Evolutionary conservation across 2,113 vertebrate genomes (phyloP).

Genomic region (Gopherus flavomarginatus): DNA sequence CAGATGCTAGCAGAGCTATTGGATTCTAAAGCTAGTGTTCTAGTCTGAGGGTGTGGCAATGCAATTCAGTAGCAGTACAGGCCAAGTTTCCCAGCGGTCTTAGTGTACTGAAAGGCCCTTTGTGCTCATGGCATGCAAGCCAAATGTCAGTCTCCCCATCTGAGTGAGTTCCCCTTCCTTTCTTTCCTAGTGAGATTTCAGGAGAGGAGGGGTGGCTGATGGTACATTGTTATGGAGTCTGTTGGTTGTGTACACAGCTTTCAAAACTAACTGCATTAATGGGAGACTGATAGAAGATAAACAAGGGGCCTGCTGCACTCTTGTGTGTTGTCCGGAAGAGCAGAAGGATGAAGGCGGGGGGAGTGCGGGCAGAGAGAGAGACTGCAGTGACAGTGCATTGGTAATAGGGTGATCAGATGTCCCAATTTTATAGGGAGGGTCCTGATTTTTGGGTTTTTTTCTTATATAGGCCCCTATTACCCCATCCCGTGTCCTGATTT

Average conservation of each 20-base stretch:
- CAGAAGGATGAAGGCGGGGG: background rate
- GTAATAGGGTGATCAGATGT: background rate
- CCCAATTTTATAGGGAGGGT: no score
- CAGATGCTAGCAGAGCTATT: background rate
- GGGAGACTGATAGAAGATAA: background rate
- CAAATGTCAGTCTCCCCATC: slow-evolving; percentile 7
- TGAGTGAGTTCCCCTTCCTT: background rate
- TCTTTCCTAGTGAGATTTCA: slow-evolving; percentile 21
- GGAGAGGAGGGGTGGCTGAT: background rate
- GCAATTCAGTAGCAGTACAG: background rate
- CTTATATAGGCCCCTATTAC: no score
- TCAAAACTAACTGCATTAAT: background rate
- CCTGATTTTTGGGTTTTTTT: no score
- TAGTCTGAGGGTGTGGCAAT: background rate
- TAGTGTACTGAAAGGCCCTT: background rate
- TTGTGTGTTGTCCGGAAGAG: background rate
- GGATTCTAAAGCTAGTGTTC: background rate
- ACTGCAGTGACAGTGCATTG: background rate
- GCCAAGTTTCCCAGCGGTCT: fast-evolving
- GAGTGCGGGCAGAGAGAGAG: background rate
- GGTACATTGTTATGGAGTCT: background rate
- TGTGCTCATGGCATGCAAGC: background rate
- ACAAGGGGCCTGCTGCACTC: background rate
- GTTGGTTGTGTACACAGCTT: slow-evolving; percentile 35
- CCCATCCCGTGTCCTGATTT: no score